Conservation (phyloP, 2,888 invertebrate species). For the Cheilosia variabilis region DNA sequence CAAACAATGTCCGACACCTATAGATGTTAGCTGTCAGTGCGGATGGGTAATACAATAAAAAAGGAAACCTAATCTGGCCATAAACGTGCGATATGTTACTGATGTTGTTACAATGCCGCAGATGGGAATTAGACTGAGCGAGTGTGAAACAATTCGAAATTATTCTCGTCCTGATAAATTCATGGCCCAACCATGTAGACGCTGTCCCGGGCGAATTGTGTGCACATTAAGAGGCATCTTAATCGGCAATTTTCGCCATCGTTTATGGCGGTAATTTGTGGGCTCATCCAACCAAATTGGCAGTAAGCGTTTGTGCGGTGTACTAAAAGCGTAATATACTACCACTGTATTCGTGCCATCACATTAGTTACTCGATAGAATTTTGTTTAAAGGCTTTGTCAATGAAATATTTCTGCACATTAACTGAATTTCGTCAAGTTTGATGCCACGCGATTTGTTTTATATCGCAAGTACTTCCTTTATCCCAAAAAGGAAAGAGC, state of each 20-base stretch:
- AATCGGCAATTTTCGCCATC: conserved; percentile 18
- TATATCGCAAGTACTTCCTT: too few species aligned
- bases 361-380: too few species aligned
- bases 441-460: too few species aligned
- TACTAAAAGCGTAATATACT: not conserved
- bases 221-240: conserved; percentile 6
- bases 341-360: too few species aligned
- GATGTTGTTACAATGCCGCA: not conserved
- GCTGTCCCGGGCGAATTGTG: not conserved
- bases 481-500: too few species aligned
- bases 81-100: conserved; percentile 28
- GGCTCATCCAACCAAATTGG: conserved; percentile 25
- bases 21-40: not conserved
- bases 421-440: too few species aligned
- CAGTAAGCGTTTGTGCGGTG: not conserved
- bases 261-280: conserved; percentile 10
- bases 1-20: not conserved
- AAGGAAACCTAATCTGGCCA: conserved; percentile 34
- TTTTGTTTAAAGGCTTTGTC: too few species aligned
- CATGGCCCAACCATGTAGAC: conserved; percentile 3
- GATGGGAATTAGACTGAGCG: not conserved
- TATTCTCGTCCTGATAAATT: conserved; percentile 35
- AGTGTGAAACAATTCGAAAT: not conserved
- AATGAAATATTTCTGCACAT: too few species aligned
- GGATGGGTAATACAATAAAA: conserved; percentile 25